phyloP scores from a whole-genome alignment of 1,140 invertebrate species.

The Drosophila sulfurigaster region DNA sequence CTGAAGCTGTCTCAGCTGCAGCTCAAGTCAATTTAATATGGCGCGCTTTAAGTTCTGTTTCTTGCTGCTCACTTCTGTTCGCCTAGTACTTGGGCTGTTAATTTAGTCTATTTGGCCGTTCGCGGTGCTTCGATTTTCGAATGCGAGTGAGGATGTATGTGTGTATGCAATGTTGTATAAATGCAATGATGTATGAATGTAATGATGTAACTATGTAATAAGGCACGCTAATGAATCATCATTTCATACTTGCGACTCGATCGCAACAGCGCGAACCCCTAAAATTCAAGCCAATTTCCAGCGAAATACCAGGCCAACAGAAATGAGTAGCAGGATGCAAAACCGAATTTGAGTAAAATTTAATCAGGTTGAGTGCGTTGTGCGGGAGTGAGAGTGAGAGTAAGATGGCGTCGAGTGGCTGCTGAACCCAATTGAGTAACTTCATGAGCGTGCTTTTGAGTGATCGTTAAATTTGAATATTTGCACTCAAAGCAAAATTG shows the following conservation, averaged over 20 bases:
- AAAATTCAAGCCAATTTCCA: background rate
- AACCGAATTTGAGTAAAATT: background rate
- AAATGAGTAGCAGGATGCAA: background rate
- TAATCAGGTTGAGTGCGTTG: background rate
- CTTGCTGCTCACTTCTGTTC: constrained; percentile 2
- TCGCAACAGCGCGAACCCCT: too few species aligned
- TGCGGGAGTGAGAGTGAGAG: background rate
- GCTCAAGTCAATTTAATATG: background rate
- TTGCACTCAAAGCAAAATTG: background rate
- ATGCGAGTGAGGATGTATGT: background rate
- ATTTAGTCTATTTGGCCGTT: background rate
- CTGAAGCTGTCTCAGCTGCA: background rate
- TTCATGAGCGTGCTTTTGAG: background rate
- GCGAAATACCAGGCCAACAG: background rate
- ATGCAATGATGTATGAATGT: background rate
- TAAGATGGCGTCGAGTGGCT: too few species aligned
- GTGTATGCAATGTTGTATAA: background rate
- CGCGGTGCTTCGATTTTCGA: background rate
- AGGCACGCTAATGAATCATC: background rate
- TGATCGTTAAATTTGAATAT: background rate
- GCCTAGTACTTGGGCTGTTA: constrained; percentile 1
- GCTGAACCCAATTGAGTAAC: background rate
- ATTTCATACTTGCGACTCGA: background rate
- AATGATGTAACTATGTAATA: background rate
- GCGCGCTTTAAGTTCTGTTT: background rate